A percentile compares a stretch with the other conserved stretches of the same genome.
Evolutionary conservation across 2,888 invertebrate genomes (phyloP).

Genomic region (Bombylius major): DNA sequence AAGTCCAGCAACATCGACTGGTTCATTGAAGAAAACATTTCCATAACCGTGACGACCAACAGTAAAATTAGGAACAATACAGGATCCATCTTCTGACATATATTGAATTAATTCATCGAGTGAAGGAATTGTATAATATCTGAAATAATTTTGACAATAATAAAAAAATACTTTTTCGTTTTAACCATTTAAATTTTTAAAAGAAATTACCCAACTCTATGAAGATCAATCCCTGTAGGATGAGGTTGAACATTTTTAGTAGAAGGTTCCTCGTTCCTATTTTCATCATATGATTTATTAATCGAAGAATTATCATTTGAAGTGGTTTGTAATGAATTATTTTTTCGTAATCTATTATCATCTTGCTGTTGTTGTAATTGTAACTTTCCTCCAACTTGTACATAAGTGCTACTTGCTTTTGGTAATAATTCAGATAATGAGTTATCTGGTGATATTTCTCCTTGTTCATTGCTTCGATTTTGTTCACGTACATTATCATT

Average conservation of each 20-base stretch:
- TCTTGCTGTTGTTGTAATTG: no score
- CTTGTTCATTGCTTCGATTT: constrained; percentile 7
- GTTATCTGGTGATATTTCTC: constrained; percentile 22
- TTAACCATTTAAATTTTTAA: background rate
- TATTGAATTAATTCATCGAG: constrained; percentile 65
- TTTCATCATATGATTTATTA: constrained; percentile 19
- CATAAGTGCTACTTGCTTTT: background rate
- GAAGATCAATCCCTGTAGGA: constrained; percentile 64
- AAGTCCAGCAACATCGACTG: constrained; percentile 70
- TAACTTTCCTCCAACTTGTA: background rate
- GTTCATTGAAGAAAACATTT: constrained; percentile 73
- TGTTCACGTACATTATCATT: constrained; percentile 22
- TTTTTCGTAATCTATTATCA: background rate
- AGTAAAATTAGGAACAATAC: constrained; percentile 75
- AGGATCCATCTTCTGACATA: constrained; percentile 58
- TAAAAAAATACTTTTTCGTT: background rate
- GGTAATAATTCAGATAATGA: constrained; percentile 31
- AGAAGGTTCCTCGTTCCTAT: constrained; percentile 5
- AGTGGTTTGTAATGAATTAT: constrained; percentile 12
- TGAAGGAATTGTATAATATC: constrained; percentile 80
- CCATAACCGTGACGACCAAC: constrained; percentile 85
- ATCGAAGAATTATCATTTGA: constrained; percentile 13
- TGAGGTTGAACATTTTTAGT: constrained; percentile 35
- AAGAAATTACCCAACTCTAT: constrained; percentile 49
- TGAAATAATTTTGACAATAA: constrained; percentile 4